Base-by-base conservation (phyloP, 2,888 invertebrate species). In the Netelia virgata region DNA sequence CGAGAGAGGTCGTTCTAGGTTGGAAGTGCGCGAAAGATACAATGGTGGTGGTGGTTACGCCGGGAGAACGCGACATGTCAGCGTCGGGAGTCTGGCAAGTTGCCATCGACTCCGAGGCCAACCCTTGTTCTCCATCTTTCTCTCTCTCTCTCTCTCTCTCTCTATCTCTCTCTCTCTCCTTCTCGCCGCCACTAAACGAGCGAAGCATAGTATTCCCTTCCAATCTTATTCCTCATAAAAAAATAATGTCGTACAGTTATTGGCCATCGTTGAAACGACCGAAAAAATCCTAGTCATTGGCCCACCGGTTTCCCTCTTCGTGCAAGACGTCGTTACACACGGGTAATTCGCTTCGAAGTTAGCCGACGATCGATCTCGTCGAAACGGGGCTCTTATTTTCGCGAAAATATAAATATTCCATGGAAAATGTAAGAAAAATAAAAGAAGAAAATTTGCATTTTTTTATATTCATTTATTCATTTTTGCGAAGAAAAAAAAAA, bases 91-190 rank as follows among this genome's bases (percentile, higher is more conserved):
- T 64, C 82, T 83, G 82, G 82, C 82, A 69, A 73, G 61, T 68
- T 83, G 82, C 82, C 82, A 82, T 72, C 66, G 76, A 72, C 50
- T 70, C 50, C 76, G 50, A 64, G 75, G 77, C 23, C 23, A 61
- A 23, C 61, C 18, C 20, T 20, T 61, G 57, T 61, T 61, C 8
- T 61, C 11, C 10, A 5, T 61, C 61, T 10, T 5, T 11, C 23
- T 2, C 0, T 23, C 18, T 23, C 18, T 20, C 23, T 61, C 57
- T 61, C 3, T 23, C 28, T 23, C 10, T 61, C 47, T 47, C 41
- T 74, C 18, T 18, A 18, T 55, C n/a, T 43, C 20, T 36, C 14
- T n/a, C 36, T 36, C 16, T 14, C 63, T 6, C 63, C n/a, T n/a
- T n/a, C 63, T 36, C 36, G n/a, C 36, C 14, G n/a, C 11, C 47